A percentile compares a stretch with the other conserved stretches of the same genome.
Conservation (phyloP, 2,797 vertebrate species). For the Cygnus olor region DNA sequence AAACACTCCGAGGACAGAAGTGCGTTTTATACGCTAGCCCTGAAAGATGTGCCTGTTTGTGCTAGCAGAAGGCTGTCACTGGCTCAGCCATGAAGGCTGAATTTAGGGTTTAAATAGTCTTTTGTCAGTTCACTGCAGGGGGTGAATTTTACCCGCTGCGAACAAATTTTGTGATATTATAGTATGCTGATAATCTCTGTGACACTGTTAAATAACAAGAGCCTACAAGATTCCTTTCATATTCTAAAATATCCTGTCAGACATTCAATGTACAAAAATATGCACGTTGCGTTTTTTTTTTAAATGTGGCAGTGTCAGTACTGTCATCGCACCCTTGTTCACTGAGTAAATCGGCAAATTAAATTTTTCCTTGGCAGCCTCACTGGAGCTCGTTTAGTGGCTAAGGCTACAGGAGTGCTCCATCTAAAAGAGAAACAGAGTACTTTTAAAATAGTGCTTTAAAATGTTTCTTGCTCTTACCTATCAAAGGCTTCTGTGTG, state of each 20-base stretch:
- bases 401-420: not conserved
- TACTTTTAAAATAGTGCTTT: not conserved
- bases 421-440: not conserved
- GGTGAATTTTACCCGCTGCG: not conserved
- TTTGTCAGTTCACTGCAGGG: conserved; percentile 9
- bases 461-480: not conserved
- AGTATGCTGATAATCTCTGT: not conserved
- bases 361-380: not conserved
- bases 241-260: not conserved
- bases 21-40: not conserved
- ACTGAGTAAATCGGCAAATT: not conserved
- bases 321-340: not conserved
- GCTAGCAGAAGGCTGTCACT: not conserved
- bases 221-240: not conserved
- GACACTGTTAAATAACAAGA: not conserved
- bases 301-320: not conserved
- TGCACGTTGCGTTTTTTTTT: not conserved
- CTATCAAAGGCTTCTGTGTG: not conserved
- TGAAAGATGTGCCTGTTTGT: not conserved
- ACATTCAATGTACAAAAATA: not conserved
- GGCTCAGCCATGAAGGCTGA: not conserved
- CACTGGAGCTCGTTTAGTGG: not conserved
- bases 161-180: not conserved
- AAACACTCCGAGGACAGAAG: not conserved
- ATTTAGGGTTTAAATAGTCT: conserved; percentile 20